Evolutionary conservation across 2,113 vertebrate genomes (phyloP).

Genomic region (Myrmecobius fasciatus): DNA sequence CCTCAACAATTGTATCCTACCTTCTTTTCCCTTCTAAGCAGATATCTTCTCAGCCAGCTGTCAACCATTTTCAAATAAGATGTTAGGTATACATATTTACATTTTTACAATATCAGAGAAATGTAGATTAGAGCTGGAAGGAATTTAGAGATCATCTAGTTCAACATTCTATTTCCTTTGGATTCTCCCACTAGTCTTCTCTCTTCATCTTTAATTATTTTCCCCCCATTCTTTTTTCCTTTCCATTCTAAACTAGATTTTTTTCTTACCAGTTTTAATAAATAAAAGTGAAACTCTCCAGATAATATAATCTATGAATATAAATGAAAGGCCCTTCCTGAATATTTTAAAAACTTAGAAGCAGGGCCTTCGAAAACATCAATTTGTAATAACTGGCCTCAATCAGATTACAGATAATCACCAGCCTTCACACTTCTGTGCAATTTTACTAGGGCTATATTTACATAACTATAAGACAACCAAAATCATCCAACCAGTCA

Average conservation of each 20-base stretch:
- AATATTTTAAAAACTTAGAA: slow-evolving; percentile 65
- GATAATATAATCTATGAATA: slow-evolving; percentile 40
- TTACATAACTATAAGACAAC: slow-evolving; percentile 1
- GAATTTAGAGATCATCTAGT: background rate
- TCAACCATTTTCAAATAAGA: slow-evolving; percentile 7
- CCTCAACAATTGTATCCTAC: background rate
- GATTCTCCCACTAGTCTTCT: background rate
- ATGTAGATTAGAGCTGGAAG: background rate
- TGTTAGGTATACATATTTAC: slow-evolving; percentile 1
- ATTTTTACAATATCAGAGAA: background rate
- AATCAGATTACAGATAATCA: background rate
- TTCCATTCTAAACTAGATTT: slow-evolving; percentile 50
- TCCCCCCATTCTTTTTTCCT: slow-evolving; percentile 3
- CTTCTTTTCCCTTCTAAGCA: background rate
- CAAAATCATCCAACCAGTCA: slow-evolving; percentile 13
- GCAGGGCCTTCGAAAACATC: slow-evolving; percentile 62
- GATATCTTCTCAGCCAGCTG: background rate
- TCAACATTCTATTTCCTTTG: background rate
- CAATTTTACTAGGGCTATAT: slow-evolving; percentile 19
- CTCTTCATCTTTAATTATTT: slow-evolving; percentile 44
- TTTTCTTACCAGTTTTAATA: slow-evolving; percentile 58
- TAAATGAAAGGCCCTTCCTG: slow-evolving; percentile 48
- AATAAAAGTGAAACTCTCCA: slow-evolving; percentile 60
- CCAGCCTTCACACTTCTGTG: background rate
- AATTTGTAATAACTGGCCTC: slow-evolving; percentile 40